Base-by-base conservation (phyloP, 2,113 vertebrate genomes). In the Calonectris borealis region DNA sequence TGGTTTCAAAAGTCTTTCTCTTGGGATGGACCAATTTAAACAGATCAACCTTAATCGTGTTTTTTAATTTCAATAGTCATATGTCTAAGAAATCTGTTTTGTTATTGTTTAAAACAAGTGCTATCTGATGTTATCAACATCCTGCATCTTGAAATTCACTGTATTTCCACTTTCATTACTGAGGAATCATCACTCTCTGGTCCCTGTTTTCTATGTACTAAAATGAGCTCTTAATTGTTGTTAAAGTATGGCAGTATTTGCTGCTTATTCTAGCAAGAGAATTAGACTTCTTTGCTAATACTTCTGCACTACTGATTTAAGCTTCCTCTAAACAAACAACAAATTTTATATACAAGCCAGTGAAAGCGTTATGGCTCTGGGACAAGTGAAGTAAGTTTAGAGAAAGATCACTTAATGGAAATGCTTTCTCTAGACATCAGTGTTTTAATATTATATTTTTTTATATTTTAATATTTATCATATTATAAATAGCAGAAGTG, bases 301-400 rank as follows among this genome's bases (percentile, higher is more conserved):
- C 31, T 94, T 86, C 72, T 0, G 1, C 48, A 34, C 89, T 79
- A 32, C 61, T 95, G 89, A 62, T 36, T 55, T 34, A 36, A 79
- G 77, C 38, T 93, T 94, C 81, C 48, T 87, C 18, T 89, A 89
- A 95, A 86, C 83, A 94, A 94, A 66, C 38, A 91, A 52, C 42
- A 83, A 12, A 62, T 55, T 77, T 65, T 40, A 32, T 83, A 4
- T n/a, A 11, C 32, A 7, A 78, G 61, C 29, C 60, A 78, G 48
- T 48, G 65, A 86, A 86, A 93, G 64, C 60, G 26, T 83, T 70
- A 34, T 66, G 64, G 60, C 91, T 87, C 38, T 68, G 52, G 69
- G 52, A 71, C 52, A 83, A 44, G n/a, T 76, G n/a, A 54, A 79
- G 21, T 34, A 65, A 78, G 6, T 1, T 1, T 13, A 55, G 61